phyloP scores from a whole-genome alignment of 2,113 vertebrate species.

The Cyanistes caeruleus region DNA sequence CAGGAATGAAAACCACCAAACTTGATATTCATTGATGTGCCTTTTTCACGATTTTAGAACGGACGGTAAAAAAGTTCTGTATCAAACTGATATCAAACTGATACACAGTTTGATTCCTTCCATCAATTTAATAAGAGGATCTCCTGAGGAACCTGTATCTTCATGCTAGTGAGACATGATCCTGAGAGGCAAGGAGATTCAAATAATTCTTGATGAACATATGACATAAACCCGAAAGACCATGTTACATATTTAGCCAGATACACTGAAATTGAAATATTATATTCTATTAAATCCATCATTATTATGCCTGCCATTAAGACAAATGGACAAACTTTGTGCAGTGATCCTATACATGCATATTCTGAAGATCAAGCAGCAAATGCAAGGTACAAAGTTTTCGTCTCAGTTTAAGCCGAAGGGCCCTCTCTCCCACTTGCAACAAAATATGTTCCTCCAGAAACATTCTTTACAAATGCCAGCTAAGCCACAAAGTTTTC shows the following conservation, averaged over 20 bases:
- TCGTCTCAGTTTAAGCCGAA: not conserved
- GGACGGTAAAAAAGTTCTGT: not conserved
- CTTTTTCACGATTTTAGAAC: not conserved
- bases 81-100: not conserved
- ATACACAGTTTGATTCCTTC: not conserved
- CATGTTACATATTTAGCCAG: not conserved
- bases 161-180: not conserved
- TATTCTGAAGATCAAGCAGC: not conserved
- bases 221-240: not conserved
- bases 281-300: not conserved
- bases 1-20: not conserved
- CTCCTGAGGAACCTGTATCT: not conserved
- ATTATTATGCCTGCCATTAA: not conserved
- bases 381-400: not conserved
- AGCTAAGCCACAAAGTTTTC: not conserved
- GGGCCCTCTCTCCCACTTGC: not conserved
- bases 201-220: not conserved
- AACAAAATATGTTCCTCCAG: not conserved
- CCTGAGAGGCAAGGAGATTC: not conserved
- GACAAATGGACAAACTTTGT: not conserved
- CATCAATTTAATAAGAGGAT: not conserved
- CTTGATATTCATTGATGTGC: not conserved
- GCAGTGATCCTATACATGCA: not conserved
- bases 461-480: not conserved
- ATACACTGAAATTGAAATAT: not conserved